Conservation (phyloP, 2,797 vertebrate genomes). For the Coregonus ussuriensis region DNA sequence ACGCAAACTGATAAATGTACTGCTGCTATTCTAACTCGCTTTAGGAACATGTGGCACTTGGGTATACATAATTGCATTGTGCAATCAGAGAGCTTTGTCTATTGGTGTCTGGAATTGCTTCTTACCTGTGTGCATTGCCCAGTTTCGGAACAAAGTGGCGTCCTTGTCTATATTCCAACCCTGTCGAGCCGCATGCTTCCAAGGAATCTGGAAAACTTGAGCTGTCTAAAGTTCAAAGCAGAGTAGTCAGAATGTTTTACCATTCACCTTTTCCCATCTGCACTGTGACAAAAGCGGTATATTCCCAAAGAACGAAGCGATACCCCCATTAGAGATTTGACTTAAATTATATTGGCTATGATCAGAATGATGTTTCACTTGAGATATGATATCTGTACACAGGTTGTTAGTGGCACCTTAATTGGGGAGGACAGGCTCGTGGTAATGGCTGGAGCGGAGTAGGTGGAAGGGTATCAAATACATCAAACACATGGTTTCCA, state of each 20-base stretch:
- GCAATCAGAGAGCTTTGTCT: neutral
- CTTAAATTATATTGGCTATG: too few relatives aligned
- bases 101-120: neutral
- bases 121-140: conserved; percentile 83
- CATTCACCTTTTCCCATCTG: neutral
- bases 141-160: conserved; percentile 80
- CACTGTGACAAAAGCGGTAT: too few relatives aligned
- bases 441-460: too few relatives aligned
- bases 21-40: neutral
- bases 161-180: conserved; percentile 82
- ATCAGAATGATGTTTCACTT: too few relatives aligned
- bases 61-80: neutral
- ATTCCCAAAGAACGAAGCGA: neutral
- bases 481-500: too few relatives aligned
- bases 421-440: too few relatives aligned
- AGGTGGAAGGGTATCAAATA: too few relatives aligned
- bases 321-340: too few relatives aligned
- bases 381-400: too few relatives aligned
- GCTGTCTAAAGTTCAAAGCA: conserved; percentile 55
- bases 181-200: conserved; percentile 82
- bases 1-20: neutral
- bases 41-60: neutral
- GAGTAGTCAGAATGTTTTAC: neutral
- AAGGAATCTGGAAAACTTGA: conserved; percentile 80
- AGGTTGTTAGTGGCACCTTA: neutral